Evolutionary conservation across 2,797 vertebrate genomes (phyloP).

Genomic region (Danio kyathit): DNA sequence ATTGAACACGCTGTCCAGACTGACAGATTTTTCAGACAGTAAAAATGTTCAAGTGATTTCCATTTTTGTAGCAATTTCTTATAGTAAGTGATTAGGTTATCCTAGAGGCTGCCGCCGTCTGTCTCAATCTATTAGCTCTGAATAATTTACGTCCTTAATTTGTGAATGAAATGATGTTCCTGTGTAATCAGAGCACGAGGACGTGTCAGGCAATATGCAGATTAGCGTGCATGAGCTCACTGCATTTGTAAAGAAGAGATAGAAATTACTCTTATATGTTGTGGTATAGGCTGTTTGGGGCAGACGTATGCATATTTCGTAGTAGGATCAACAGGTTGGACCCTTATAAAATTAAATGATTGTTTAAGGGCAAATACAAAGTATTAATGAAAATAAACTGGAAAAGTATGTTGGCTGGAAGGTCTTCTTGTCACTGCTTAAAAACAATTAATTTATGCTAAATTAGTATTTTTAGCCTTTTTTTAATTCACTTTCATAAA

Average conservation of each 20-base stretch:
- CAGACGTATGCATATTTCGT: not conserved
- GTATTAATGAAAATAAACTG: constrained; percentile 7
- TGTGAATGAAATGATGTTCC: constrained; percentile 89
- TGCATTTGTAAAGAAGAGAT: constrained; percentile 4
- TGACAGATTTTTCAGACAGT: not conserved
- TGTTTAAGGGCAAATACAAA: constrained; percentile 6
- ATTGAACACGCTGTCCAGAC: not conserved
- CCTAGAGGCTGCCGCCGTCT: not conserved
- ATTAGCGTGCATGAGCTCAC: constrained; percentile 30
- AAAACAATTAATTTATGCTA: constrained; percentile 1
- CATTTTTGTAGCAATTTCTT: constrained; percentile 18
- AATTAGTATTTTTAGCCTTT: not conserved
- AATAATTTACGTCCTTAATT: constrained; percentile 92
- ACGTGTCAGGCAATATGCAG: constrained; percentile 86
- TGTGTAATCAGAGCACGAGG: constrained; percentile 88
- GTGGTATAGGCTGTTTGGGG: not conserved
- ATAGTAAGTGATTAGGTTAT: constrained; percentile 35
- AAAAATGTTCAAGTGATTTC: constrained; percentile 6
- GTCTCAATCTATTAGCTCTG: constrained; percentile 61
- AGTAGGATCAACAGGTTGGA: not conserved
- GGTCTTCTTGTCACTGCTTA: not conserved
- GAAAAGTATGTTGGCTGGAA: not conserved
- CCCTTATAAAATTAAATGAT: not conserved
- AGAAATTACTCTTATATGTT: not conserved
- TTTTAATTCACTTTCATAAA: not conserved